Conservation (phyloP, 2,797 vertebrate species). For the Parotocinclus haroldoi region DNA sequence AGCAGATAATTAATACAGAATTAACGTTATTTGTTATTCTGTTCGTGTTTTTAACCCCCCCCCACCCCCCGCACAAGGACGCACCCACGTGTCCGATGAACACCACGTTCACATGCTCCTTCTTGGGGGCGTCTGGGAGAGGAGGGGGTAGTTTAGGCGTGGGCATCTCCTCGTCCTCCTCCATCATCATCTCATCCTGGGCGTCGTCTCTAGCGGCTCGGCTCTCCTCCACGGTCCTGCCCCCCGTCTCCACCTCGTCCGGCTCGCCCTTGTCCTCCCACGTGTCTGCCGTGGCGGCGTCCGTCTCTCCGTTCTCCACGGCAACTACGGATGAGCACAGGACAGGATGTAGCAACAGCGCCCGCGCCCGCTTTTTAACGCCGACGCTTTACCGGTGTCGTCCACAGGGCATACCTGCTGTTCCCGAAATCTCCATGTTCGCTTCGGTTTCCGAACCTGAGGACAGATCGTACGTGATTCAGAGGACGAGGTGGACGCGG, state of each 20-base stretch:
- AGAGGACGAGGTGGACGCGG: too few relatives aligned
- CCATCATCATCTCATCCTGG: slow-evolving; percentile 91
- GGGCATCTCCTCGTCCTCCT: slow-evolving; percentile 93
- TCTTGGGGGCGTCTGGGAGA: slow-evolving; percentile 90
- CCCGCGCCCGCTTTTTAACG: too few relatives aligned
- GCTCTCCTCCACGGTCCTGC: slow-evolving; percentile 65
- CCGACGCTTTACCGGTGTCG: too few relatives aligned
- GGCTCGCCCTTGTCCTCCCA: slow-evolving; percentile 97
- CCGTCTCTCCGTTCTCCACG: slow-evolving; percentile 94
- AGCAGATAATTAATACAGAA: too few relatives aligned
- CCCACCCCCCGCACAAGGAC: too few relatives aligned
- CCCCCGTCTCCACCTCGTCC: slow-evolving; percentile 70
- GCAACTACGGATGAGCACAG: slow-evolving; percentile 66
- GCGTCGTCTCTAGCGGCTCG: slow-evolving; percentile 68
- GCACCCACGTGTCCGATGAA: slow-evolving; percentile 98
- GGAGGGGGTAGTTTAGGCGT: slow-evolving; percentile 83
- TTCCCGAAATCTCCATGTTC: slow-evolving; percentile 91
- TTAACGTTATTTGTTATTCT: too few relatives aligned
- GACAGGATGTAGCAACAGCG: too few relatives aligned
- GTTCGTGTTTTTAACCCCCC: too few relatives aligned
- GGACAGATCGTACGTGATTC: too few relatives aligned
- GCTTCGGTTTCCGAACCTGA: slow-evolving; percentile 82
- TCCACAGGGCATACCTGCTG: slow-evolving; percentile 88
- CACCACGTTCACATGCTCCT: slow-evolving; percentile 97
- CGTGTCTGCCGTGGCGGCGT: slow-evolving; percentile 89